Evolutionary conservation across 2,888 invertebrate genomes (phyloP), one percentile per base, ranked within the genome.

Genomic region (Taenaris catops): DNA sequence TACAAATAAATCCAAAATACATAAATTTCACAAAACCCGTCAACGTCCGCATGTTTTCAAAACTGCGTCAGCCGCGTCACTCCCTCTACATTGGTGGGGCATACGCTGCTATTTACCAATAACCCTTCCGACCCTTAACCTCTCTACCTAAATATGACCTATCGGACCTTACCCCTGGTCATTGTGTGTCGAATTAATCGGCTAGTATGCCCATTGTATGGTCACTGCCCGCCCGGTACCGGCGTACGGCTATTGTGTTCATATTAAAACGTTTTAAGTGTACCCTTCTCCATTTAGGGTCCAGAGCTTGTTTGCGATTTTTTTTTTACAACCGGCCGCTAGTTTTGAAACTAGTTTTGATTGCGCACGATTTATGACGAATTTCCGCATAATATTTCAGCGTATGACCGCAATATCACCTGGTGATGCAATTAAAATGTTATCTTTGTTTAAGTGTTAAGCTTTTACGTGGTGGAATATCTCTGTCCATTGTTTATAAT

Each of bases 61-160:
- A 78, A 76, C 74, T 59, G 40, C 43, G 43, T 49, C 51, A n/a
- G 57, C 69, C 63, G 55, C 67, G 78, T 79, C 84, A 84, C 84
- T 80, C 84, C 84, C 80, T 62, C 53, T 34, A 44, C 46, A 53
- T 58, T 48, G 49, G 45, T 21, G 40, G 51, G 55, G 49, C 63
- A 61, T 63, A 55, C 63, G 66, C 62, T 58, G 54, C 73, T 80
- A 83, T 84, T 84, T 81, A 84, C 80, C 72, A 58, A 58, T 66
- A 65, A 74, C 81, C 75, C 71, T 59, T 40, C 66, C 80, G 79
- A 80, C 81, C 83, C 78, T 61, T 83, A 64, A 83, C 79, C 83
- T 71, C 41, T 70, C 66, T 80, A 74, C 83, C 84, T 78, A 86
- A 86, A 84, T 83, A 81, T 86, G 81, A 86, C 84, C 84, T 72